Conservation (phyloP, 2,888 invertebrate species). For the Oscheius sp. region DNA sequence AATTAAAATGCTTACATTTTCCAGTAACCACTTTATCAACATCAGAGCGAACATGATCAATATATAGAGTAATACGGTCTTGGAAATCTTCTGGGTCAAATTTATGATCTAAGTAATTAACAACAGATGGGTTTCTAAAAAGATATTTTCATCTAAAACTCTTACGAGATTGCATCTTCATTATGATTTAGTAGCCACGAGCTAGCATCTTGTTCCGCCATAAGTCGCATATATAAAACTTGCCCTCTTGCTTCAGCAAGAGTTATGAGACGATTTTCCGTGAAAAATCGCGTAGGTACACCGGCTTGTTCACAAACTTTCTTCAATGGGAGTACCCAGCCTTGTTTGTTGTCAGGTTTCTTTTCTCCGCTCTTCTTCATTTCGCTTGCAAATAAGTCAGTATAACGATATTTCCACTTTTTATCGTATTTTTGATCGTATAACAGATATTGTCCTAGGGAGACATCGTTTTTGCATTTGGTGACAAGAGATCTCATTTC, state of each 20-base stretch:
- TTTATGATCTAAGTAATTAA: conserved; percentile 36
- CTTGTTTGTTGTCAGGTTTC: conserved; percentile 50
- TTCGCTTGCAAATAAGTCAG: conserved; percentile 42
- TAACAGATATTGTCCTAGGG: conserved; percentile 50
- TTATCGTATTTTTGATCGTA: conserved; percentile 51
- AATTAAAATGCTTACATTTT: conserved; percentile 47
- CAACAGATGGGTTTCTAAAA: conserved; percentile 42
- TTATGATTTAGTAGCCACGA: not conserved
- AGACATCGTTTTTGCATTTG: conserved; percentile 40
- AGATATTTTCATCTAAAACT: not conserved
- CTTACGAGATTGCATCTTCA: not conserved
- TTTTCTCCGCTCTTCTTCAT: conserved; percentile 44
- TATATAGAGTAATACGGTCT: conserved; percentile 53
- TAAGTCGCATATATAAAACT: conserved; percentile 40
- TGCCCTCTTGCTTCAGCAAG: conserved; percentile 44
- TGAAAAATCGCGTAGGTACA: conserved; percentile 49
- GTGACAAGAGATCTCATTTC: conserved; percentile 47
- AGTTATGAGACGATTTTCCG: conserved; percentile 42
- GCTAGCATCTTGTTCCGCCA: not conserved
- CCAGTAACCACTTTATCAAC: conserved; percentile 62
- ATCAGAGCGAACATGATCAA: conserved; percentile 55
- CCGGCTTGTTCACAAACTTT: conserved; percentile 45
- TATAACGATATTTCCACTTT: conserved; percentile 55
- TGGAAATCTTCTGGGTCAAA: conserved; percentile 55
- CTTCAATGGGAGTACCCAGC: conserved; percentile 57